Evolutionary conservation across 2,888 invertebrate genomes (phyloP).

Genomic region (Norana najaformis): DNA sequence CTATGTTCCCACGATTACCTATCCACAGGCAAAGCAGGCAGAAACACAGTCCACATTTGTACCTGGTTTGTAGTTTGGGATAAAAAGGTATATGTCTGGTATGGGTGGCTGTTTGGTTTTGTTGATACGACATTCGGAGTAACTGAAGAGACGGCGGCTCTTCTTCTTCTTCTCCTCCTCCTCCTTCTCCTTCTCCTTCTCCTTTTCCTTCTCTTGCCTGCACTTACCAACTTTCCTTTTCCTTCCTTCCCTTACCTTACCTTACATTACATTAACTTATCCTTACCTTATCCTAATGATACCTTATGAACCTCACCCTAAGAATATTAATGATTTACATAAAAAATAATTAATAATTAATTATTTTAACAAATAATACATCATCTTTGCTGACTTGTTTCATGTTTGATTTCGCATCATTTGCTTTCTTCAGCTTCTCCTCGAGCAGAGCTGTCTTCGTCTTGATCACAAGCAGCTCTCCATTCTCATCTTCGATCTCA

Average conservation of each 20-base stretch:
- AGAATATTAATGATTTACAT: neutral
- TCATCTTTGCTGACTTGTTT: slow-evolving; percentile 26
- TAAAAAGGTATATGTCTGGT: slow-evolving; percentile 56
- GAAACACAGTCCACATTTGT: slow-evolving; percentile 58
- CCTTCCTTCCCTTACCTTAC: neutral
- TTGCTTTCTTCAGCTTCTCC: slow-evolving; percentile 49
- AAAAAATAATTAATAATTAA: too few species aligned
- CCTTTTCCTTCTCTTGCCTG: too few species aligned
- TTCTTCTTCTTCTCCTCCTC: neutral
- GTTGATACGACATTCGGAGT: too few species aligned
- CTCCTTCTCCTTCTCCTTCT: too few species aligned
- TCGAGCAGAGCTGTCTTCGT: slow-evolving; percentile 54
- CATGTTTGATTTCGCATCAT: slow-evolving; percentile 14
- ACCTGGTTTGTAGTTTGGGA: slow-evolving; percentile 64
- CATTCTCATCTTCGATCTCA: slow-evolving; percentile 52
- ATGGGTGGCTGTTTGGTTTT: too few species aligned
- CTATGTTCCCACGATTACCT: slow-evolving; percentile 62
- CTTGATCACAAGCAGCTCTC: slow-evolving; percentile 57
- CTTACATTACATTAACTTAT: neutral
- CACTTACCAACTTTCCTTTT: too few species aligned
- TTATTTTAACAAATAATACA: neutral
- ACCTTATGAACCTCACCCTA: neutral
- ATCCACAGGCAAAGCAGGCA: slow-evolving; percentile 62
- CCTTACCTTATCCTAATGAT: neutral
- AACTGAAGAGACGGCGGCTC: too few species aligned